Evolutionary conservation across 2,113 vertebrate genomes (phyloP).

Genomic region (Austrofundulus limnaeus): DNA sequence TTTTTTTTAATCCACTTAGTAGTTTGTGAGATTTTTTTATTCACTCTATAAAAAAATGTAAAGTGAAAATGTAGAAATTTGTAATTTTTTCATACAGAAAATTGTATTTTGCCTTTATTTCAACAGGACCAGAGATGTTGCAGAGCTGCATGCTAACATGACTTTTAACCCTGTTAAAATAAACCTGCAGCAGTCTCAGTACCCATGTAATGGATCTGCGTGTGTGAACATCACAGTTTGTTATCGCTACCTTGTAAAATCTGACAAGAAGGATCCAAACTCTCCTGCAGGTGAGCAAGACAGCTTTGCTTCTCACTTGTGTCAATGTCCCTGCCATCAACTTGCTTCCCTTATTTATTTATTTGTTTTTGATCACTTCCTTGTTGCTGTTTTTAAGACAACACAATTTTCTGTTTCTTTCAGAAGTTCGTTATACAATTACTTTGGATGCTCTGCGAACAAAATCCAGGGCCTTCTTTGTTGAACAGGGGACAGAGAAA

Average conservation of each 20-base stretch:
- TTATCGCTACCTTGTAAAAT: conserved; percentile 85
- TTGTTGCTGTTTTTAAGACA: not conserved
- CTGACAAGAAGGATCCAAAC: conserved; percentile 65
- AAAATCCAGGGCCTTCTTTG: conserved; percentile 73
- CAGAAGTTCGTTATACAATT: conserved; percentile 73
- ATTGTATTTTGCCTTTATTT: conserved; percentile 7
- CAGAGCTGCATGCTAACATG: conserved; percentile 86
- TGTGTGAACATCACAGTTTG: conserved; percentile 86
- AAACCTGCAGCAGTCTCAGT: conserved; percentile 89
- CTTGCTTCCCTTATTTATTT: not conserved
- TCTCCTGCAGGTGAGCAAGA: conserved; percentile 73
- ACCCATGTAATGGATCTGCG: conserved; percentile 83
- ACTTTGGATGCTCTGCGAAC: conserved; percentile 74
- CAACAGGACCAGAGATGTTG: conserved; percentile 93
- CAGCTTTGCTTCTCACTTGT: not conserved
- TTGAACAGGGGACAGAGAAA: conserved; percentile 42
- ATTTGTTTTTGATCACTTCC: not conserved
- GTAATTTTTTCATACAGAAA: not conserved
- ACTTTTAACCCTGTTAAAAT: conserved; percentile 87
- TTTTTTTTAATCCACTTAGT: not conserved
- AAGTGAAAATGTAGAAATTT: too few species aligned
- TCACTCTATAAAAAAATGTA: too few species aligned
- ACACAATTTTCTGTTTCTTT: not conserved
- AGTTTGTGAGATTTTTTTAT: too few species aligned
- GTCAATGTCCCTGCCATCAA: not conserved